phyloP scores from a whole-genome alignment of 1,140 invertebrate genomes.

The Aricia agestis region DNA sequence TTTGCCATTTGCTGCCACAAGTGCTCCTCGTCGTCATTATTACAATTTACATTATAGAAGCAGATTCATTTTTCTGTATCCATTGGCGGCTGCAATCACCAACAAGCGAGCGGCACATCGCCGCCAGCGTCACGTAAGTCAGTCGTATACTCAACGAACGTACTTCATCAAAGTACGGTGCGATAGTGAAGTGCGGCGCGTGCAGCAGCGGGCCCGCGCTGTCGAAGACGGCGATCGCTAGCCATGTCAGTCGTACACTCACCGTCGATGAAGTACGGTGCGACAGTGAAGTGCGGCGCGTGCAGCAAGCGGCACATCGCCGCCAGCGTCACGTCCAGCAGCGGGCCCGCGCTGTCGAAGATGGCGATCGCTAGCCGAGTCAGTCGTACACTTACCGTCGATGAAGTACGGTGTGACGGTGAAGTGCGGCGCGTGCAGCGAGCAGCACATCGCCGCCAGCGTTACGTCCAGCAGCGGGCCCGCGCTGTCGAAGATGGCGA shows the following conservation, averaged over 20 bases:
- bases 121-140: slow-evolving; percentile 81
- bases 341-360: slow-evolving; percentile 90
- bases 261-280: slow-evolving; percentile 75
- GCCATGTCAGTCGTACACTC: background rate
- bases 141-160: slow-evolving; percentile 23
- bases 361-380: slow-evolving; percentile 82
- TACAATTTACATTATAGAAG: too few species aligned
- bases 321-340: slow-evolving; percentile 88
- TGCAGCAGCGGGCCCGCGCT: slow-evolving; percentile 89
- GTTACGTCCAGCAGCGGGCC: slow-evolving; percentile 89
- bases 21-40: too few species aligned
- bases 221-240: slow-evolving; percentile 91
- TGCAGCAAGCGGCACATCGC: slow-evolving; percentile 92
- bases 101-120: slow-evolving; percentile 90
- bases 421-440: slow-evolving; percentile 91
- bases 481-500: slow-evolving; percentile 79
- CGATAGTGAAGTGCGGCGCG: slow-evolving; percentile 92
- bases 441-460: slow-evolving; percentile 91
- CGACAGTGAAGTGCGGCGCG: slow-evolving; percentile 90
- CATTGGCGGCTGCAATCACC: too few species aligned
- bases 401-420: slow-evolving; percentile 80
- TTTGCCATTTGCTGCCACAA: too few species aligned
- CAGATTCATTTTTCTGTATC: too few species aligned
- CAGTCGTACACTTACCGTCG: slow-evolving; percentile 43
- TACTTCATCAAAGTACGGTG: slow-evolving; percentile 77